Evolutionary conservation across 2,797 vertebrate species (phyloP).

Genomic region (Sebastes vulpes): DNA sequence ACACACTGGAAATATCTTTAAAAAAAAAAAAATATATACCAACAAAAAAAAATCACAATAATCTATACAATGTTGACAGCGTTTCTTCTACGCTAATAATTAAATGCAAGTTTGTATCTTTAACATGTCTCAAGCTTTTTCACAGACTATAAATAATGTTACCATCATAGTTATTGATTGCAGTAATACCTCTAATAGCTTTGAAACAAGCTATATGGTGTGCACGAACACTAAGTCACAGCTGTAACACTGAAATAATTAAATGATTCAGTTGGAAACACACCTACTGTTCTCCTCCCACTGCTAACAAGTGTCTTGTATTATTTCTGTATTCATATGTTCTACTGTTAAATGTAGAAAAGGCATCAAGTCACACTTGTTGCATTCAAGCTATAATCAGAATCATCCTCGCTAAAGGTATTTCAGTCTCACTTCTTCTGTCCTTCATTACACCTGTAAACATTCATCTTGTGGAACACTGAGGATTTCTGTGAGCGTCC

Average conservation of each 20-base stretch:
- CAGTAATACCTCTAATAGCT: neutral
- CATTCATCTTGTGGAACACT: neutral
- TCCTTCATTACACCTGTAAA: constrained; percentile 2
- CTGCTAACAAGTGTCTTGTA: neutral
- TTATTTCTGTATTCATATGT: neutral
- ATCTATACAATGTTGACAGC: neutral
- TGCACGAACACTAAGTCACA: neutral
- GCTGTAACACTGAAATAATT: constrained; percentile 5
- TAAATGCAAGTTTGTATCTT: neutral
- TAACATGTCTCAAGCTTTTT: neutral
- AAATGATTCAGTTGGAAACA: constrained; percentile 24
- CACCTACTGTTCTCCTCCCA: neutral
- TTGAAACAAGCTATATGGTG: neutral
- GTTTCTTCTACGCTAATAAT: neutral
- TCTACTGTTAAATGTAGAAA: neutral
- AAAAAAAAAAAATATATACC: neutral
- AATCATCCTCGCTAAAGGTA: neutral
- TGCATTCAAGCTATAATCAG: neutral
- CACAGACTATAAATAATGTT: neutral
- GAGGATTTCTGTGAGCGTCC: neutral
- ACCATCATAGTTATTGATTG: neutral
- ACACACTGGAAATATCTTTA: neutral
- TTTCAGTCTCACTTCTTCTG: neutral
- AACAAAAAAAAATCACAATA: neutral
- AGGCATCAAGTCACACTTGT: neutral